Percentiles rank a stretch among this genome's conserved stretches.
phyloP scores from a whole-genome alignment of 53 echinoderm and acorn worm genomes.

The Holothuria leucospilota region DNA sequence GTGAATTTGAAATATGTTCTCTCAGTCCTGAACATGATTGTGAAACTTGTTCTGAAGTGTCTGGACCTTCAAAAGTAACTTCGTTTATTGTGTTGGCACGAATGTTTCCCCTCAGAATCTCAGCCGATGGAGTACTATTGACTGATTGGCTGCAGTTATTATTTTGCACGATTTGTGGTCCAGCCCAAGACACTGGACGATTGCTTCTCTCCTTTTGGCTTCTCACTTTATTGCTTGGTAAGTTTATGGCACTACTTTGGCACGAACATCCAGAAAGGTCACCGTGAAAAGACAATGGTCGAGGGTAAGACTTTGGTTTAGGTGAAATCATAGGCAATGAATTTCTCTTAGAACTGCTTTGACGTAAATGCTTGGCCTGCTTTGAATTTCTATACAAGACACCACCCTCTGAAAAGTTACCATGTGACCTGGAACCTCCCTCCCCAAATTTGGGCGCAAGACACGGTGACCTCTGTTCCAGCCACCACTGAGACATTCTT shows the following conservation, averaged over 20 bases:
- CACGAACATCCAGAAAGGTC: constrained; percentile 36
- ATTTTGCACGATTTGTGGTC: constrained; percentile 9
- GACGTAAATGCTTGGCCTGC: not conserved
- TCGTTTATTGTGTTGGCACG: constrained; percentile 41
- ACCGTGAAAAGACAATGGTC: constrained; percentile 49
- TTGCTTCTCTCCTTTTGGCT: not conserved
- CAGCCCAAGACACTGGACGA: constrained; percentile 33
- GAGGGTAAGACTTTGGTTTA: constrained; percentile 42
- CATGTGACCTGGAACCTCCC: not conserved
- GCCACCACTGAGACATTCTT: constrained; percentile 50
- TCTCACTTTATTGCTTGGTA: not conserved
- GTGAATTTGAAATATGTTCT: no score
- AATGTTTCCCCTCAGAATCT: constrained; percentile 9
- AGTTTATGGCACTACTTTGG: not conserved
- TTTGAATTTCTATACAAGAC: not conserved
- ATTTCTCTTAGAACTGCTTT: constrained; percentile 25
- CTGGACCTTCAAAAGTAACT: not conserved
- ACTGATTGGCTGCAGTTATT: constrained; percentile 1
- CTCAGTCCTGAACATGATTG: no score
- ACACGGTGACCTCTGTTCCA: constrained; percentile 36
- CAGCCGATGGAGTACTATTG: constrained; percentile 28
- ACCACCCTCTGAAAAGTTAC: not conserved
- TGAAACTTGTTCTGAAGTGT: no score
- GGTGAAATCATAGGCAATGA: constrained; percentile 30
- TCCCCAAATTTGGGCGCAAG: constrained; percentile 1